Percentiles rank a stretch among this genome's conserved stretches.
phyloP scores from a whole-genome alignment of 2,888 invertebrate genomes.

The Stictocephala bisonia region DNA sequence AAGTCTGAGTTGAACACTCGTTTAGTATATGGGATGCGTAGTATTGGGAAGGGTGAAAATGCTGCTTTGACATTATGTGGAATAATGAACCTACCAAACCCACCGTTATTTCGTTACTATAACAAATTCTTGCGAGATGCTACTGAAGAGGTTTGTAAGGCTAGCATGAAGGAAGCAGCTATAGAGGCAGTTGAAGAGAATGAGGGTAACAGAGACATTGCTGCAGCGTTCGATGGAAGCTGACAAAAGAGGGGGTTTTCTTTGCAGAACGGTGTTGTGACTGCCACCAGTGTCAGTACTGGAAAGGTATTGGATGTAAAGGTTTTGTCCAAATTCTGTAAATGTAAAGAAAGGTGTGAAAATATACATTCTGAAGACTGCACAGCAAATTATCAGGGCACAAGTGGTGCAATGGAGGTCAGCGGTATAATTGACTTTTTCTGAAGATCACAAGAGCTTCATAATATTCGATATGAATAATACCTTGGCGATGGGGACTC shows the following conservation, averaged over 20 bases:
- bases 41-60: conserved; percentile 5
- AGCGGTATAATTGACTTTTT: conserved; percentile 48
- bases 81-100: conserved; percentile 29
- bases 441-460: conserved; percentile 37
- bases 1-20: conserved; percentile 29
- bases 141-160: not conserved
- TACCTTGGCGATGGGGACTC: conserved; percentile 45
- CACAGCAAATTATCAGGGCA: conserved; percentile 48
- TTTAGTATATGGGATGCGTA: conserved; percentile 23
- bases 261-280: not conserved
- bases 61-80: conserved; percentile 36
- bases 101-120: not conserved
- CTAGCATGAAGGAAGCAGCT: not conserved
- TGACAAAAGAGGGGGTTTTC: conserved; percentile 9
- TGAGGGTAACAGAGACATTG: not conserved
- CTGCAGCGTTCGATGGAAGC: not conserved
- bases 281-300: not conserved
- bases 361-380: conserved; percentile 30
- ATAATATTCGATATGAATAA: conserved; percentile 42
- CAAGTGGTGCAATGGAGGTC: conserved; percentile 54
- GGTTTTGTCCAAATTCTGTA: not conserved
- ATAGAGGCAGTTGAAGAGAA: too few relatives aligned
- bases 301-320: not conserved
- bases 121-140: not conserved
- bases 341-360: not conserved